These are phyloP conservation scores for Verasper variegatus DNA, from an alignment of 2,113 vertebrate genomes.

Conservation along the genomic window DNA sequence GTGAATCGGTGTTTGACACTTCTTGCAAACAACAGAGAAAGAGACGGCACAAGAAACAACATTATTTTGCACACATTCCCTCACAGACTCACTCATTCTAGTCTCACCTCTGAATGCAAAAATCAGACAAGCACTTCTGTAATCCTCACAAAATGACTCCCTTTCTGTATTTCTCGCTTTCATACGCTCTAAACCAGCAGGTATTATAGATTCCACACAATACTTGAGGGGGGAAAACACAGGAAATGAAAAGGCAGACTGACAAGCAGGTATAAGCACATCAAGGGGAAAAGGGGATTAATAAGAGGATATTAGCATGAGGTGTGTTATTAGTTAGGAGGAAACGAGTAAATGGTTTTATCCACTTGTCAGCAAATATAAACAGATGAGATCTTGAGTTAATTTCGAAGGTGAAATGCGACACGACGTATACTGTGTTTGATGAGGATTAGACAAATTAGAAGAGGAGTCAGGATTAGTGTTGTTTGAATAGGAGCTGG, in stretches of 20 bases:
- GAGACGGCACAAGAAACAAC: constrained; percentile 10
- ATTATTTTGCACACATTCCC: constrained; percentile 27
- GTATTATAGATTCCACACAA: constrained; percentile 61
- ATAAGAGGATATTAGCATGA: constrained; percentile 64
- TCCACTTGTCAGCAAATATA: constrained; percentile 41
- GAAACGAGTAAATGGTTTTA: constrained; percentile 61
- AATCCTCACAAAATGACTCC: constrained; percentile 18
- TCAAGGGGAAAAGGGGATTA: constrained; percentile 30
- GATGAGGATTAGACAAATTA: constrained; percentile 1
- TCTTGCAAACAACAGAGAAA: constrained; percentile 13
- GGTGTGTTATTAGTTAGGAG: constrained; percentile 48
- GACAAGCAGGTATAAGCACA: constrained; percentile 43
- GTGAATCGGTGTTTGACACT: constrained; percentile 44
- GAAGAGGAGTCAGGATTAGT: background rate
- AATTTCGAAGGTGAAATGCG: background rate
- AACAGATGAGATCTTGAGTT: background rate
- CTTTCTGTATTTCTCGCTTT: constrained; percentile 24
- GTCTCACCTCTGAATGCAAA: constrained; percentile 22
- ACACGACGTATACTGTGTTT: background rate
- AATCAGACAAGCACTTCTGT: constrained; percentile 50
- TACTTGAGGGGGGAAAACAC: constrained; percentile 38
- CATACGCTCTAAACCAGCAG: constrained; percentile 13
- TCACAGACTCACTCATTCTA: constrained; percentile 27
- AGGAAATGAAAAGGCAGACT: constrained; percentile 62
- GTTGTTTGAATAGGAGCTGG: background rate